Percentiles rank a stretch among this genome's conserved stretches.
Conservation (phyloP, 1,140 invertebrate genomes). For the Anoplolepis gracilipes region DNA sequence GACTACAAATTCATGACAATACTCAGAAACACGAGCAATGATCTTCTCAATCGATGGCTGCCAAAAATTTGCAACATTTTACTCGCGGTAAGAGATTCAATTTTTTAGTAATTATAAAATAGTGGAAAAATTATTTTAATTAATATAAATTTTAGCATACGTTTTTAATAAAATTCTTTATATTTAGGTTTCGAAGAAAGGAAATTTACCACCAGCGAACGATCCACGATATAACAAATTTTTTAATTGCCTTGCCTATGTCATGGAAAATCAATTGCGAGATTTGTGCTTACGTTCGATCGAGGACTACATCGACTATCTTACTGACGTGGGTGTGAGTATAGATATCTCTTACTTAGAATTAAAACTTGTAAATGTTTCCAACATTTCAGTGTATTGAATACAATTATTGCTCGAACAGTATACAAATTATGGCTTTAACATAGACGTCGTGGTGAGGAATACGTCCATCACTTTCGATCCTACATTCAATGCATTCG, state of each 20-base stretch:
- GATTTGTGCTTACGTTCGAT: conserved; percentile 93
- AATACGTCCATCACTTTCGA: conserved; percentile 91
- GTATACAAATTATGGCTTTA: conserved; percentile 91
- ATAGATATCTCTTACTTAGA: neutral
- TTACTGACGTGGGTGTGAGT: conserved; percentile 91
- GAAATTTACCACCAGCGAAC: conserved; percentile 90
- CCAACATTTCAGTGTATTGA: neutral
- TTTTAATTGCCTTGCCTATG: conserved; percentile 93
- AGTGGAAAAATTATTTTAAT: neutral
- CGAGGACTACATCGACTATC: conserved; percentile 91
- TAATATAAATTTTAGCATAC: neutral
- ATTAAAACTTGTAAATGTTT: neutral
- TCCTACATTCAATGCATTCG: conserved; percentile 92
- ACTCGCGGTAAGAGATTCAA: conserved; percentile 66
- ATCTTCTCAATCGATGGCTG: conserved; percentile 87
- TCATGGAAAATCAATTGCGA: conserved; percentile 95
- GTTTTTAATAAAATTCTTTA: neutral
- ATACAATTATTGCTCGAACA: conserved; percentile 73
- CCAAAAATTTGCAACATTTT: conserved; percentile 85
- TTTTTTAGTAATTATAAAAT: neutral
- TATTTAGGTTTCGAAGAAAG: conserved; percentile 89
- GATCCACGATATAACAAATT: conserved; percentile 90
- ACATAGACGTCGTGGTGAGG: conserved; percentile 90
- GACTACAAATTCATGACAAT: conserved; percentile 86
- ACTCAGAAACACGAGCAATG: conserved; percentile 85